Percentiles rank a stretch among this genome's conserved stretches.
These are phyloP conservation scores for Heliconius himera DNA, from an alignment of 1,140 invertebrate species.

Conservation along the genomic window DNA sequence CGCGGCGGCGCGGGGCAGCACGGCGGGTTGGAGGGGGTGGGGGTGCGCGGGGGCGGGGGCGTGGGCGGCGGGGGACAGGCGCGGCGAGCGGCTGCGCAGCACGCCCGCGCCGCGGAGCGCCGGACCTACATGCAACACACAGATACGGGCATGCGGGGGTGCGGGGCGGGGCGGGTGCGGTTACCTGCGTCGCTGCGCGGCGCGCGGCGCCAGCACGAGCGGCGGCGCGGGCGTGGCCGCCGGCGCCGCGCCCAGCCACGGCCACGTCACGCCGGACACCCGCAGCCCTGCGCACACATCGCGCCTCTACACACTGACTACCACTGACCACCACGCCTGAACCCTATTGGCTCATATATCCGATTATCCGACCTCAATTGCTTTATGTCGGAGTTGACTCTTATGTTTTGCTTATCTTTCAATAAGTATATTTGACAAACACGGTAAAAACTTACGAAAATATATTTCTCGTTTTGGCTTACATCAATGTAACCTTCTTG, in stretches of 20 bases:
- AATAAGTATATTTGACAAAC: too few species aligned
- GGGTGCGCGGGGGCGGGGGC: constrained; percentile 77
- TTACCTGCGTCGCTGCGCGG: constrained; percentile 82
- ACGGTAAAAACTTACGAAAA: background rate
- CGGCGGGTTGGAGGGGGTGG: constrained; percentile 83
- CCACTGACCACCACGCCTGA: constrained; percentile 16
- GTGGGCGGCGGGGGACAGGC: constrained; percentile 44
- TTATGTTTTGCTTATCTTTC: too few species aligned
- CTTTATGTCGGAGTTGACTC: too few species aligned
- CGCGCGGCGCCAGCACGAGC: constrained; percentile 79
- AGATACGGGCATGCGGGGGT: constrained; percentile 62
- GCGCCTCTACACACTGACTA: constrained; percentile 61
- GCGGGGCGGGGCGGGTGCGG: constrained; percentile 68
- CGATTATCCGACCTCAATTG: too few species aligned
- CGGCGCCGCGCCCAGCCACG: constrained; percentile 81
- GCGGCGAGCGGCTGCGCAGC: constrained; percentile 49
- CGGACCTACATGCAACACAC: constrained; percentile 59
- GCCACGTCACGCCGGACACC: constrained; percentile 83
- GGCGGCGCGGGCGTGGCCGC: constrained; percentile 80
- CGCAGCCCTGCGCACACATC: constrained; percentile 83
- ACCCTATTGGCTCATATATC: background rate
- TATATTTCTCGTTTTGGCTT: background rate
- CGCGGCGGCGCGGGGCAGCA: constrained; percentile 66
- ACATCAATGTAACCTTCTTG: background rate
- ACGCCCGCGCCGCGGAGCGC: constrained; percentile 62